Evolutionary conservation across 2,113 vertebrate species (phyloP).

Genomic region (Bujurquina vittata): DNA sequence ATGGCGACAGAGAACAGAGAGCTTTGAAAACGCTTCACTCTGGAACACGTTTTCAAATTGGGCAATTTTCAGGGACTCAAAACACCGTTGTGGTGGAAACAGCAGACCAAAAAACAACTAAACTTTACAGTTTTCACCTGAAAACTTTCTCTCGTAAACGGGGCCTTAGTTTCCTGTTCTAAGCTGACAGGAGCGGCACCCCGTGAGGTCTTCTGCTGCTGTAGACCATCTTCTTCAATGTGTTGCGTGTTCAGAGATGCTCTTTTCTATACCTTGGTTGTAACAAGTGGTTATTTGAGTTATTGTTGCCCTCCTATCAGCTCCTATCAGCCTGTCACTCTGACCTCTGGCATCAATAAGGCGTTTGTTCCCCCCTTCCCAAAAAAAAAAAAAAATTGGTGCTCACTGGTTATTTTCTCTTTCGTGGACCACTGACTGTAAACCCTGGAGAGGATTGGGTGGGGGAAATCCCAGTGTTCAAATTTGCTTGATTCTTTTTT

Average conservation of each 20-base stretch:
- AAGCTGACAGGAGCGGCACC: background rate
- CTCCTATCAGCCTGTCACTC: background rate
- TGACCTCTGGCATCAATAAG: background rate
- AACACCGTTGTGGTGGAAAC: no score
- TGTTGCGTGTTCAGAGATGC: background rate
- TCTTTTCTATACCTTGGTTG: background rate
- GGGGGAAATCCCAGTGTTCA: background rate
- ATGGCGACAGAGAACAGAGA: no score
- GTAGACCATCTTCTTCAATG: background rate
- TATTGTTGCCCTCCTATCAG: background rate
- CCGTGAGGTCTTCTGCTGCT: background rate
- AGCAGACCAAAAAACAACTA: no score
- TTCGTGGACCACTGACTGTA: background rate
- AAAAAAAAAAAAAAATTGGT: background rate
- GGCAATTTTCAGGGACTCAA: no score
- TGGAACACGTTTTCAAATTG: no score
- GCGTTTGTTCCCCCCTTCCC: background rate
- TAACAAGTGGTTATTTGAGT: background rate
- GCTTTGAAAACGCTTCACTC: no score
- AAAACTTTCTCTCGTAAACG: no score
- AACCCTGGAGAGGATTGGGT: background rate
- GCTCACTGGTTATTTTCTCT: background rate
- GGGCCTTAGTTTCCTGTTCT: background rate
- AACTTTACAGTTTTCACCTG: no score
- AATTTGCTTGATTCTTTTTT: background rate